A percentile compares a stretch with the other conserved stretches of the same genome.
These are phyloP conservation scores for Lepidurus packardi DNA, from an alignment of 1,140 invertebrate species.

Conservation along the genomic window DNA sequence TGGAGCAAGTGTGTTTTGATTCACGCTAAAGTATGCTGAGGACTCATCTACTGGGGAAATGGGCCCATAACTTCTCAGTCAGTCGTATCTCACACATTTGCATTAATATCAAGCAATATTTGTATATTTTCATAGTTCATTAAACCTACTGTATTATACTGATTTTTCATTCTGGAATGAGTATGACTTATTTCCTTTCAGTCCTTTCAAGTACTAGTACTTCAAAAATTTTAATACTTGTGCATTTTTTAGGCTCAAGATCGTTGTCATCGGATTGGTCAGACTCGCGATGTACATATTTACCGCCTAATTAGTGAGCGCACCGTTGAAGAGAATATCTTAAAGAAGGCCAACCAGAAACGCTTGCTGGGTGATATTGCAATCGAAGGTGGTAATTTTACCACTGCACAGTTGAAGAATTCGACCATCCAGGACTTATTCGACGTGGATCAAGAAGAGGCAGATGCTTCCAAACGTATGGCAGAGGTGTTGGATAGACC, in stretches of 20 bases:
- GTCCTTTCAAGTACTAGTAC: neutral
- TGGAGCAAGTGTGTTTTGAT: neutral
- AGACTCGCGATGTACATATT: conserved; percentile 98
- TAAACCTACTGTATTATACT: too few species aligned
- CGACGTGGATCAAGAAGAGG: conserved; percentile 61
- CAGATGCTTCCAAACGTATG: conserved; percentile 57
- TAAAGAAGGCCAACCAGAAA: conserved; percentile 98
- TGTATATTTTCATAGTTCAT: neutral
- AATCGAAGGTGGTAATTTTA: conserved; percentile 98
- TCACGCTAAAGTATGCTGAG: neutral
- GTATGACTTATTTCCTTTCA: conserved; percentile 10
- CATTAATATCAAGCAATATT: neutral
- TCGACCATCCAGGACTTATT: conserved; percentile 90
- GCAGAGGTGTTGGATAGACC: conserved; percentile 54
- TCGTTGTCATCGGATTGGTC: conserved; percentile 96
- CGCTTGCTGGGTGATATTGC: conserved; percentile 90
- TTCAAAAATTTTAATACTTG: neutral
- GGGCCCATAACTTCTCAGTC: conserved; percentile 7
- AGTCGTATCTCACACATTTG: neutral
- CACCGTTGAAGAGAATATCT: conserved; percentile 98
- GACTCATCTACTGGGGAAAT: conserved; percentile 13
- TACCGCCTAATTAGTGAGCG: conserved; percentile 92
- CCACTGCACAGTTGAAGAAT: conserved; percentile 94
- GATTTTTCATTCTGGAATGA: neutral
- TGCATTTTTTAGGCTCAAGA: conserved; percentile 73